These are phyloP conservation scores for Saccostrea cuccullata DNA, from an alignment of 1,140 invertebrate genomes.

Conservation along the genomic window DNA sequence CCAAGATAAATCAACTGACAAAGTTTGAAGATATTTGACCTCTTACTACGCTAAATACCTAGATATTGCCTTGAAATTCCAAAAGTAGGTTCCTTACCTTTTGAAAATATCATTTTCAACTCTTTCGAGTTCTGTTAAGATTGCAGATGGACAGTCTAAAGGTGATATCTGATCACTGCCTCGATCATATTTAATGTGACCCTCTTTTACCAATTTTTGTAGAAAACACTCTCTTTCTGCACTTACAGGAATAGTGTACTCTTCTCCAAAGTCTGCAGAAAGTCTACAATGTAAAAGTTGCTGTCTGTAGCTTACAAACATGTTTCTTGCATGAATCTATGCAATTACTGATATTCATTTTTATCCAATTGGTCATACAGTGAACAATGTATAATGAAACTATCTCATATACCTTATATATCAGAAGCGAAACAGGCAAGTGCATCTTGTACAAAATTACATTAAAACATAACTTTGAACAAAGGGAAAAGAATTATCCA, in stretches of 20 bases:
- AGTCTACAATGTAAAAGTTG: slow-evolving; percentile 31
- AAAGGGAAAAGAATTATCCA: too few species aligned
- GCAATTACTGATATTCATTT: too few species aligned
- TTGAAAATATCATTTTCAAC: slow-evolving; percentile 43
- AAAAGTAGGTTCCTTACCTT: not conserved
- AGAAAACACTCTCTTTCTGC: slow-evolving; percentile 54
- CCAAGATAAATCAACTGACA: not conserved
- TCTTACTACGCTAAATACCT: too few species aligned
- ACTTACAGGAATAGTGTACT: slow-evolving; percentile 57
- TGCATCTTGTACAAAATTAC: too few species aligned
- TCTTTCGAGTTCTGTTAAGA: not conserved
- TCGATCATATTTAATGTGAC: slow-evolving; percentile 47
- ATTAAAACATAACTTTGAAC: too few species aligned
- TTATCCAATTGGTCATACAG: too few species aligned
- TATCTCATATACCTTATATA: too few species aligned
- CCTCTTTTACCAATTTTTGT: slow-evolving; percentile 48
- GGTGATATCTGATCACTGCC: slow-evolving; percentile 37
- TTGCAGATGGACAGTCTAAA: not conserved
- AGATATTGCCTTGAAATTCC: too few species aligned
- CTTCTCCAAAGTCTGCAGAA: slow-evolving; percentile 34
- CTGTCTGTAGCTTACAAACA: too few species aligned
- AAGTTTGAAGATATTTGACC: not conserved
- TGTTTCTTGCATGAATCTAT: too few species aligned
- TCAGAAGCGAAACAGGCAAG: too few species aligned
- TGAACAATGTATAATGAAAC: too few species aligned